Conservation (phyloP, 2,888 invertebrate species). For the Linhomoeus sp. region DNA sequence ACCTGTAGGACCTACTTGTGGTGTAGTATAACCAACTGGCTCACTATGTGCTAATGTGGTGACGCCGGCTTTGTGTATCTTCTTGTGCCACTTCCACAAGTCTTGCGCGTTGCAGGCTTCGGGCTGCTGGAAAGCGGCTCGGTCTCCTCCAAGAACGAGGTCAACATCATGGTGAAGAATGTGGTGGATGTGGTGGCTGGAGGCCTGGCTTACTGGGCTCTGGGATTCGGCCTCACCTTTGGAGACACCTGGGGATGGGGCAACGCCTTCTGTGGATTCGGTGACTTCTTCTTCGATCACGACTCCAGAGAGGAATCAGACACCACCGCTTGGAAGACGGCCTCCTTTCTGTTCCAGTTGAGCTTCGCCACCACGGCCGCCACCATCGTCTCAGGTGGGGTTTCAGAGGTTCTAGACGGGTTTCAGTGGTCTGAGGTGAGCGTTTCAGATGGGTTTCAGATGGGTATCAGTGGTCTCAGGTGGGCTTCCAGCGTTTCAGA, state of each 20-base stretch:
- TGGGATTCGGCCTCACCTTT: constrained; percentile 72
- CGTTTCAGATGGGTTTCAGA: too few species aligned
- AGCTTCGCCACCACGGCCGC: constrained; percentile 23
- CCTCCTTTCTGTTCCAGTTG: constrained; percentile 21
- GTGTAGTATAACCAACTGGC: too few species aligned
- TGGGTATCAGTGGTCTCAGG: too few species aligned
- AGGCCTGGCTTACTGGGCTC: constrained; percentile 77
- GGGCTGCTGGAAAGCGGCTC: constrained; percentile 81
- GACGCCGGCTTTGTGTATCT: too few species aligned
- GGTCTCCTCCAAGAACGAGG: constrained; percentile 57
- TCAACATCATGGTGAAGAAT: constrained; percentile 91
- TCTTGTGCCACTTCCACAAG: too few species aligned
- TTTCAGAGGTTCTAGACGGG: too few species aligned
- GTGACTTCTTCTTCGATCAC: constrained; percentile 19
- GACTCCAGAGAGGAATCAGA: constrained; percentile 4
- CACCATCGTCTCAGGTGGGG: constrained; percentile 22
- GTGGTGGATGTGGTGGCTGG: constrained; percentile 72
- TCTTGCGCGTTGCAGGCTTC: too few species aligned
- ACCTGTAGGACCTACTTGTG: too few species aligned
- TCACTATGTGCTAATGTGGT: too few species aligned
- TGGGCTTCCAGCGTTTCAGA: too few species aligned
- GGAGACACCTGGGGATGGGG: constrained; percentile 34
- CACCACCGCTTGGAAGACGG: constrained; percentile 11
- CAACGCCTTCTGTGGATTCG: constrained; percentile 21
- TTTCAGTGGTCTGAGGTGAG: too few species aligned